Percentiles rank a stretch among this genome's conserved stretches.
Conservation (phyloP, 92 coral and sea anemone species). For the Palythoa caribaeorum region DNA sequence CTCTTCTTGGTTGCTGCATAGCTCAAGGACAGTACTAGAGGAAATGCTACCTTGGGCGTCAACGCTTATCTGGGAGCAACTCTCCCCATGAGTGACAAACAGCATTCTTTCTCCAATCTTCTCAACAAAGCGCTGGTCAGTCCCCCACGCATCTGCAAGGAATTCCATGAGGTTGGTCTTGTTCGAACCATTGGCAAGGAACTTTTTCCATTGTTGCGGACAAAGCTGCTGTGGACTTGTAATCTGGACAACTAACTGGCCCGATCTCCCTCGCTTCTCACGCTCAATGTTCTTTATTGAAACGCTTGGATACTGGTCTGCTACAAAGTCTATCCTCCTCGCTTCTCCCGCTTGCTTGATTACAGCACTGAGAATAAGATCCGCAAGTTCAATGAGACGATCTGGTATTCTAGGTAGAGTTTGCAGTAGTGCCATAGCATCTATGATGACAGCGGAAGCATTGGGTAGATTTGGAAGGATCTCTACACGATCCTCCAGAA, state of each 20-base stretch:
- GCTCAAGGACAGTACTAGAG: conserved; percentile 47
- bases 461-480: conserved; percentile 48
- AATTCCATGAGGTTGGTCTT: conserved; percentile 39
- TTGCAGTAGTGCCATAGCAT: conserved; percentile 75
- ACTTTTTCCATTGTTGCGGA: conserved; percentile 74
- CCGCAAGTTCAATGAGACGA: conserved; percentile 57
- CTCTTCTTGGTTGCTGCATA: conserved; percentile 59
- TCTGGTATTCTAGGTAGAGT: conserved; percentile 58
- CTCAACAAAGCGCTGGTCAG: neutral
- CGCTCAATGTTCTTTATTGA: conserved; percentile 71
- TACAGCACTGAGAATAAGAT: conserved; percentile 37
- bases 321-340: conserved; percentile 61
- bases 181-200: conserved; percentile 64
- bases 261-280: conserved; percentile 52
- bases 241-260: conserved; percentile 52
- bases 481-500: too few relatives aligned
- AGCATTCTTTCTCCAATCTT: conserved; percentile 2
- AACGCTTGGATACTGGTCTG: conserved; percentile 66
- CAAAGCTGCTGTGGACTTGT: conserved; percentile 67
- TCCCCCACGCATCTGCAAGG: conserved; percentile 11
- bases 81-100: conserved; percentile 25
- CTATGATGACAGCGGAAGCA: conserved; percentile 67
- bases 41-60: conserved; percentile 52
- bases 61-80: conserved; percentile 16
- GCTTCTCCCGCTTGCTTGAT: conserved; percentile 57